Evolutionary conservation across 2,797 vertebrate species (phyloP).

Genomic region (Ceryle rudis): DNA sequence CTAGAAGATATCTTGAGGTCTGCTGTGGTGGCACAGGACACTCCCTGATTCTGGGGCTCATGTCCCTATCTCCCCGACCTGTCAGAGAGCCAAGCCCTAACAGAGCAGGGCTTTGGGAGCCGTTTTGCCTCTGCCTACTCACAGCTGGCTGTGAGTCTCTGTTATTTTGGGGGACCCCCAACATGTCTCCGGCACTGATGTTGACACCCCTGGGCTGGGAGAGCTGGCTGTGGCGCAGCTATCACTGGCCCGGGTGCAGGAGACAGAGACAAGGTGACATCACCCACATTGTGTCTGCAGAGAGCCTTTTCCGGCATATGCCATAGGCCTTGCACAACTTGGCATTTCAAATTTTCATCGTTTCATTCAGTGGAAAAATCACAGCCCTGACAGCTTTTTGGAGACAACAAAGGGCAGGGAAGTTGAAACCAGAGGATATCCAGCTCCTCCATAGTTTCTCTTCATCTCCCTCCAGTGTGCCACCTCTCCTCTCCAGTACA

Average conservation of each 20-base stretch:
- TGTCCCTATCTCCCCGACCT: neutral
- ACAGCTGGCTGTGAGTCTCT: neutral
- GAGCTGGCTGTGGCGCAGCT: accelerated
- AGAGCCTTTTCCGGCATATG: neutral
- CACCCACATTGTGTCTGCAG: neutral
- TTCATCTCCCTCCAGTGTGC: accelerated
- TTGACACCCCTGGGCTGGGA: neutral
- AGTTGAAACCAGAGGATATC: neutral
- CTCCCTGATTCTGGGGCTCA: accelerated
- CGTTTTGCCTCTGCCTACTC: accelerated
- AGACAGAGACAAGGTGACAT: neutral
- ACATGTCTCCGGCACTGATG: accelerated
- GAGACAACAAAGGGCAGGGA: neutral
- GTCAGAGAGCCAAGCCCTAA: neutral
- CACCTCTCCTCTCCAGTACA: neutral
- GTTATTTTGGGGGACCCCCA: neutral
- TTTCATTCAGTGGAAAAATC: neutral
- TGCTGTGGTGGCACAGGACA: neutral
- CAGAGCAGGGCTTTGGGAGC: neutral
- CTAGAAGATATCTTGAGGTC: neutral
- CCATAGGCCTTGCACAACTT: neutral
- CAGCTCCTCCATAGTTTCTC: accelerated
- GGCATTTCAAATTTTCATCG: neutral
- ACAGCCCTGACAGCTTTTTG: neutral
- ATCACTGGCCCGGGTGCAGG: accelerated